A percentile compares a stretch with the other conserved stretches of the same genome.
These are phyloP conservation scores for Pangasius sanitwongsei DNA, from an alignment of 2,797 vertebrate genomes.

Conservation along the genomic window DNA sequence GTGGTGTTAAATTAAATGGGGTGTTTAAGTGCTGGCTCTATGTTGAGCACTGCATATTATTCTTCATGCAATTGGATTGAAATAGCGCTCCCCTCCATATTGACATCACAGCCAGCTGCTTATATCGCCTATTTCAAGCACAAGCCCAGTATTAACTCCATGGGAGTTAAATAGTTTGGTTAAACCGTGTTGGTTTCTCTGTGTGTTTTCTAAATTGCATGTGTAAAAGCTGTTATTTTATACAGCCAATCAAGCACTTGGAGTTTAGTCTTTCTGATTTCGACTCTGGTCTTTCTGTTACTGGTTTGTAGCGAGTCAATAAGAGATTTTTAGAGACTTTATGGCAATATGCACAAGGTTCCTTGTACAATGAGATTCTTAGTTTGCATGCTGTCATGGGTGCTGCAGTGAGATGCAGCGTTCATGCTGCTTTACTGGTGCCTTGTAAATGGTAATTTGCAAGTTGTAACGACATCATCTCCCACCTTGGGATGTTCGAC, in stretches of 20 bases:
- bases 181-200: not conserved
- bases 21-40: not conserved
- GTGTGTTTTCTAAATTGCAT: not conserved
- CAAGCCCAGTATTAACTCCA: not conserved
- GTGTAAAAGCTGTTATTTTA: not conserved
- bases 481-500: too few relatives aligned
- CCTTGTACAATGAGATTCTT: not conserved
- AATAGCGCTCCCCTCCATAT: not conserved
- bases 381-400: not conserved
- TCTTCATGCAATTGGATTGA: not conserved
- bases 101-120: not conserved
- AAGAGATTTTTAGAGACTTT: not conserved
- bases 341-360: not conserved
- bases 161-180: not conserved
- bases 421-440: too few relatives aligned
- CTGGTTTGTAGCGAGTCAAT: not conserved
- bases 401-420: too few relatives aligned
- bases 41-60: not conserved
- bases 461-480: too few relatives aligned
- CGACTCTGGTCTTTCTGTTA: not conserved
- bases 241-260: not conserved
- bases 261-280: not conserved
- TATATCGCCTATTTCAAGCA: not conserved
- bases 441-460: too few relatives aligned
- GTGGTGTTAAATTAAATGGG: not conserved